Percentiles rank a stretch among this genome's conserved stretches.
Evolutionary conservation across 2,888 invertebrate species (phyloP).

Genomic region (Latrodectus elegans): DNA sequence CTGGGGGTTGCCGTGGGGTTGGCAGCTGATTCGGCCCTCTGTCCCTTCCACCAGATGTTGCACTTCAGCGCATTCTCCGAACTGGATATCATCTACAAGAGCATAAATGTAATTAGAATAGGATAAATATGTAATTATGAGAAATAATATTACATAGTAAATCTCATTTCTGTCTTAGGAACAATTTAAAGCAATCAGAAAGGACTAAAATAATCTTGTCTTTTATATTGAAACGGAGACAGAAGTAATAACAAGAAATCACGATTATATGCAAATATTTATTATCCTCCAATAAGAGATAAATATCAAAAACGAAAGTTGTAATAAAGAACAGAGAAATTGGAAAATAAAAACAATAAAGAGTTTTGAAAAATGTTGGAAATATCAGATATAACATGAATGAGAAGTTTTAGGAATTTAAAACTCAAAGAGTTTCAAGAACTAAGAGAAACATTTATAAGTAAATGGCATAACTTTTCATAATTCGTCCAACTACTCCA

Average conservation of each 20-base stretch:
- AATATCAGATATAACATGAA: no score
- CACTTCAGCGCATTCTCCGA: constrained; percentile 35
- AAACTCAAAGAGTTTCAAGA: no score
- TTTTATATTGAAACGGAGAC: background rate
- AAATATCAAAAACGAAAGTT: no score
- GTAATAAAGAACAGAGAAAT: no score
- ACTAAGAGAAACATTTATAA: no score
- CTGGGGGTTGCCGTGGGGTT: constrained; percentile 34
- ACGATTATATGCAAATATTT: background rate
- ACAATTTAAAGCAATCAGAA: background rate
- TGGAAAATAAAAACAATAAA: no score
- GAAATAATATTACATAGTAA: background rate
- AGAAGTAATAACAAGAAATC: background rate
- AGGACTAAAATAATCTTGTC: background rate
- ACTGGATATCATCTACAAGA: constrained; percentile 48
- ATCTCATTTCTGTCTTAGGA: background rate
- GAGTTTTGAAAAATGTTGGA: no score
- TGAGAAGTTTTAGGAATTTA: no score
- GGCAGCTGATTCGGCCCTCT: constrained; percentile 38
- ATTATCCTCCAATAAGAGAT: no score
- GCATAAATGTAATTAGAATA: background rate
- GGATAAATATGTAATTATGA: background rate
- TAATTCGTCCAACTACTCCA: no score
- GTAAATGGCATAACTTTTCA: no score
- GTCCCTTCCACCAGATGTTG: constrained; percentile 53